Evolutionary conservation across 30 jellyfish, hydroid and myxozoan genomes (phyloP).

Genomic region (Aurelia sp.): DNA sequence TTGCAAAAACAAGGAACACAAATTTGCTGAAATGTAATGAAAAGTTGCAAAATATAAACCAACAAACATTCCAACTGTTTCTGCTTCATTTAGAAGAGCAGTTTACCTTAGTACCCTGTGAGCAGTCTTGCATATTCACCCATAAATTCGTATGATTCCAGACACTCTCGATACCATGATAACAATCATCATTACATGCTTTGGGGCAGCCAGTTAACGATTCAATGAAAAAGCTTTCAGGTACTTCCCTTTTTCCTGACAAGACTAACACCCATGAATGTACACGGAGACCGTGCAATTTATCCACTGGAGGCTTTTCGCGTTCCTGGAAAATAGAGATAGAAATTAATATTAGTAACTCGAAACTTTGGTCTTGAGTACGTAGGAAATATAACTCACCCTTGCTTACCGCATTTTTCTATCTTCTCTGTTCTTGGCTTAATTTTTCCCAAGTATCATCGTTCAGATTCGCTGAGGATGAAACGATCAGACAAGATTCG

Average conservation of each 20-base stretch:
- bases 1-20: too few relatives aligned
- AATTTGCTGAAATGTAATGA: not conserved
- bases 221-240: conserved; percentile 94
- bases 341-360: too few relatives aligned
- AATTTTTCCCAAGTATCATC: too few relatives aligned
- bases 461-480: too few relatives aligned
- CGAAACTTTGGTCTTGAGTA: too few relatives aligned
- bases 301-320: conserved; percentile 84
- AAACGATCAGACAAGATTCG: too few relatives aligned
- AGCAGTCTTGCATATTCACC: conserved; percentile 98
- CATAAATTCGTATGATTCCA: conserved; percentile 93
- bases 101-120: conserved; percentile 92
- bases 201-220: conserved; percentile 90
- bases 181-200: conserved; percentile 79
- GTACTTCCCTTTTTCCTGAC: conserved; percentile 96
- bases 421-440: too few relatives aligned
- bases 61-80: too few relatives aligned
- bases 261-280: conserved; percentile 94
- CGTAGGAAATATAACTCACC: too few relatives aligned
- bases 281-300: conserved; percentile 90
- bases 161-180: conserved; percentile 89
- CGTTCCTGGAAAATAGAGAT: conserved; percentile 47
- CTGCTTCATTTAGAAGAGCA: too few relatives aligned
- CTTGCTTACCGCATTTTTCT: too few relatives aligned
- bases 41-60: too few relatives aligned